A percentile compares a stretch with the other conserved stretches of the same genome.
phyloP scores from a whole-genome alignment of 2,113 vertebrate species.

The Sphaerodactylus townsendi region DNA sequence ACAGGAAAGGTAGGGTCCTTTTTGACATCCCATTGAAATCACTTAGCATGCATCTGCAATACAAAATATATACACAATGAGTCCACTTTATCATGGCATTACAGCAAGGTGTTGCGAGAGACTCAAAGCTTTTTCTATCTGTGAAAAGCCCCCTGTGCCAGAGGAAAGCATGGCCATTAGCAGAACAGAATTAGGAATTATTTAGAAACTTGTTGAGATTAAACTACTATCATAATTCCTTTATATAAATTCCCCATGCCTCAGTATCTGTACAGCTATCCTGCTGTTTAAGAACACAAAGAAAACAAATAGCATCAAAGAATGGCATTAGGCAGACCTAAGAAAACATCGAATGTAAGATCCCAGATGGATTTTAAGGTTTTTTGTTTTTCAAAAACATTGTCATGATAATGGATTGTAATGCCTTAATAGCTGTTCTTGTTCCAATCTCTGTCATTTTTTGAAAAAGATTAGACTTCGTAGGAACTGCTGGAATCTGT shows the following conservation, averaged over 20 bases:
- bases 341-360: background rate
- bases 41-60: too few species aligned
- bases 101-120: too few species aligned
- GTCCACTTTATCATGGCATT: too few species aligned
- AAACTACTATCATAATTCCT: background rate
- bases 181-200: constrained; percentile 39
- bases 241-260: background rate
- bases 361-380: background rate
- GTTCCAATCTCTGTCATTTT: background rate
- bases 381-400: background rate
- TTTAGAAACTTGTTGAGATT: constrained; percentile 26
- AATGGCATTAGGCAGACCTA: background rate
- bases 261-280: rapidly evolving
- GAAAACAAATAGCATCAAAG: constrained; percentile 1
- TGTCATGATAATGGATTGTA: background rate
- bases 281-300: background rate
- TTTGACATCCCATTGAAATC: background rate
- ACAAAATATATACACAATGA: constrained; percentile 6
- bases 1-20: background rate
- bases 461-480: background rate
- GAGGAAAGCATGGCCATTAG: too few species aligned
- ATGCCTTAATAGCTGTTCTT: background rate
- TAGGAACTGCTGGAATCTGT: background rate
- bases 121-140: too few species aligned
- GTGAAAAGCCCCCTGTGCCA: too few species aligned